Percentiles rank a stretch among this genome's conserved stretches.
Conservation (phyloP, 2,113 vertebrate genomes). For the Chaetorhynchus papuensis region DNA sequence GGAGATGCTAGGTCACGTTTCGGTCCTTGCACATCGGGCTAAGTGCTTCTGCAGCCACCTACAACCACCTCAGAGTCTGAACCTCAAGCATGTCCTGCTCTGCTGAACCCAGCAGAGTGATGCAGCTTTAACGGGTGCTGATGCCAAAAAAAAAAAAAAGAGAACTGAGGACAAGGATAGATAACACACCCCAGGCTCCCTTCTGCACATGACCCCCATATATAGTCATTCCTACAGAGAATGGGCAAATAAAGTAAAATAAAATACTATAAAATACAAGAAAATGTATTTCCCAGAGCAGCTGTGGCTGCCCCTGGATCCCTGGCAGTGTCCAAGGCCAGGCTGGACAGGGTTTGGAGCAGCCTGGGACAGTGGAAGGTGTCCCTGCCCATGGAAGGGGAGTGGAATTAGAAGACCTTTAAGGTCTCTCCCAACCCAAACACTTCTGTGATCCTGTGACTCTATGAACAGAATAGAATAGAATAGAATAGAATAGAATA, state of each 20-base stretch:
- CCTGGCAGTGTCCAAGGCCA: neutral
- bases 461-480: neutral
- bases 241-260: neutral
- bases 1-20: neutral
- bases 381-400: neutral
- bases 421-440: neutral
- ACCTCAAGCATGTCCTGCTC: neutral
- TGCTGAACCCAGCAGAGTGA: neutral
- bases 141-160: neutral
- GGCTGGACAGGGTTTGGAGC: accelerated
- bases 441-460: neutral
- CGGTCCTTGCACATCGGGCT: neutral
- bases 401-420: neutral
- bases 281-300: neutral
- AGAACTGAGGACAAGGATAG: neutral
- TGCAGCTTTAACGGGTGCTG: neutral
- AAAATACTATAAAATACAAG: neutral
- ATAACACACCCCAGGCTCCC: neutral
- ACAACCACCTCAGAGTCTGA: neutral
- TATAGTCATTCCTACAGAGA: neutral
- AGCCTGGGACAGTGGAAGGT: neutral
- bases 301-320: neutral
- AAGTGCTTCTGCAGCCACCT: neutral
- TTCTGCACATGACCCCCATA: neutral
- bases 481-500: neutral